Base-by-base conservation (phyloP, 2,888 invertebrate species). In the Melinopterus prodromus region DNA sequence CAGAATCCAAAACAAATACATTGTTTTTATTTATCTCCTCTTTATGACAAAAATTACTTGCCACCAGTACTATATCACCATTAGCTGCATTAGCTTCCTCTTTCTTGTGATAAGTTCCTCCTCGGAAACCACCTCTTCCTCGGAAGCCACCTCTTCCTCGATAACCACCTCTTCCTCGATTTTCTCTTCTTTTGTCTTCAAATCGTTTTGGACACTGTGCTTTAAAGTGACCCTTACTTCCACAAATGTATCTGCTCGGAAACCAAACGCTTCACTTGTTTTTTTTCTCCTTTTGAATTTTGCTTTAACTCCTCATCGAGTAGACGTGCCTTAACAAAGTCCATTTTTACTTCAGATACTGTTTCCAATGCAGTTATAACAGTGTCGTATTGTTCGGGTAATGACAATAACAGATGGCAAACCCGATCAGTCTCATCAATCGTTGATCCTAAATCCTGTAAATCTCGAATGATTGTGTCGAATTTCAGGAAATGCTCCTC, bases 341-440 rank as follows among this genome's bases (percentile, higher is more conserved):
- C 81, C 76, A 83, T 72, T 70, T 83, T 82, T 16, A 81, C 81
- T 70, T 83, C 77, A 74, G 82, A 80, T 35, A 84, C 26, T 71
- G 82, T 84, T 78, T 84, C 82, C 6, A 83, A 76, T 16, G 84
- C 84, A 70, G 85, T 85, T 16, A 84, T 82, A 16, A 85, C 76
- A 16, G 76, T 77, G 78, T 85, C 83, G 77, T 80, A 85, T n/a
- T 69, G 69, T 70, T 72, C 77, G 9, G 84, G 83, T 53, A 85
- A 75, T 26, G 70, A 77, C n/a, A 77, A 35, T n/a, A 76, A 37
- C 53, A 76, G 14, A 70, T 77, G 70, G 12, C 77, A 77, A 12
- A 77, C 77, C 2, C 35, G 70, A 70, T 77, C 77, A 1, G 35
- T 70, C 70, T 77, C 77, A 35, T 77, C 76, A 37, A 76, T 77